Evolutionary conservation across 1,140 invertebrate species (phyloP).

Genomic region (Pentalonia nigronervosa): DNA sequence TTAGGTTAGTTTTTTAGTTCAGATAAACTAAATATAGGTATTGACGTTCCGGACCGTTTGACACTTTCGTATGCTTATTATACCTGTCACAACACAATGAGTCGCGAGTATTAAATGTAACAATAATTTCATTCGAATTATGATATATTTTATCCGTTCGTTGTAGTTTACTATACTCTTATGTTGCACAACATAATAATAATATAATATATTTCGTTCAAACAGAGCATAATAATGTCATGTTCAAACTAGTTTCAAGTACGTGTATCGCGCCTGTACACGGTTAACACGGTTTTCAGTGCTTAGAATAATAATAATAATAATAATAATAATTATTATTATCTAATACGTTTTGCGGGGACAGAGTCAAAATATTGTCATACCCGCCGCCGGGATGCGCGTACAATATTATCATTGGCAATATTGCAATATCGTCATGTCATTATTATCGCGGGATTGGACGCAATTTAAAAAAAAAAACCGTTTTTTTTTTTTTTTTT

Average conservation of each 20-base stretch:
- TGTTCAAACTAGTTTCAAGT: not conserved
- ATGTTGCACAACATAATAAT: not conserved
- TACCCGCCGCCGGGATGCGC: not conserved
- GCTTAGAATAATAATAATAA: not conserved
- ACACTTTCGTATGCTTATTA: not conserved
- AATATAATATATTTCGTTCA: not conserved
- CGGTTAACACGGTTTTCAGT: slow-evolving; percentile 12
- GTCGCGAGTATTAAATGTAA: not conserved
- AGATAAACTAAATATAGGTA: not conserved
- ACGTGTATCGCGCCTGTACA: not conserved
- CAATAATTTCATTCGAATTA: not conserved
- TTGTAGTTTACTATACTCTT: not conserved
- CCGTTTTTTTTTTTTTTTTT: not conserved
- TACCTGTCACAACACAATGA: not conserved
- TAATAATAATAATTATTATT: too few species aligned
- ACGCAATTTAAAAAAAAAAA: too few species aligned
- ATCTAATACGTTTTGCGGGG: not conserved
- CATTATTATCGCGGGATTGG: not conserved
- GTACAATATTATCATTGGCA: not conserved
- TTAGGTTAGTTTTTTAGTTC: not conserved
- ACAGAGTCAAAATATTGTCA: not conserved
- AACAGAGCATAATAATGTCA: not conserved
- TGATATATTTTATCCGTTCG: not conserved
- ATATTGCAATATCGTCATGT: not conserved
- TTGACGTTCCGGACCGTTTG: not conserved